phyloP scores from a whole-genome alignment of 2,888 invertebrate species.

The Ophion ventricosus region DNA sequence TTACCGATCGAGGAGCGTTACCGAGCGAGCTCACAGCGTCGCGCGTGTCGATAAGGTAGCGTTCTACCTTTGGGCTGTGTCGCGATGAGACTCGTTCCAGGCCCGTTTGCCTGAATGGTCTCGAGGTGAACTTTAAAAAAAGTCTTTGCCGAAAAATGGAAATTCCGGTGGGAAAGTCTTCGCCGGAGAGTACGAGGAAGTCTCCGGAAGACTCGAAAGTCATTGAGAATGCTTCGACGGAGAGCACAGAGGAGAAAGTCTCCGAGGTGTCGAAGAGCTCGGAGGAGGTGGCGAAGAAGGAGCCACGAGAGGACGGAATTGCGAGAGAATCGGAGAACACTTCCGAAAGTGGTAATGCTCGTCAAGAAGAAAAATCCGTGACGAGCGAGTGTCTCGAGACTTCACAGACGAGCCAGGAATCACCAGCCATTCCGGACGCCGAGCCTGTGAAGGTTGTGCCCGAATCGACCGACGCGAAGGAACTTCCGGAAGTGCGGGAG shows the following conservation, averaged over 20 bases:
- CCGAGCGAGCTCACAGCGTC: constrained; percentile 2
- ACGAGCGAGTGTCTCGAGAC: background rate
- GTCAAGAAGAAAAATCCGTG: background rate
- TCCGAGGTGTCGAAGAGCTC: constrained; percentile 12
- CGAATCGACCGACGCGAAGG: background rate
- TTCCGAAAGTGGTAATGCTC: background rate
- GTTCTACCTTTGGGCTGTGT: background rate
- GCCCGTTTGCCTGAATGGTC: background rate
- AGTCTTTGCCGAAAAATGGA: background rate
- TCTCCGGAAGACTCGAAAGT: no score
- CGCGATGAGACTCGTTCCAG: background rate
- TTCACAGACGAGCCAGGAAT: background rate
- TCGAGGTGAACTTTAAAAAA: background rate
- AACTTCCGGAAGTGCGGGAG: background rate
- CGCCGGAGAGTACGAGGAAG: background rate
- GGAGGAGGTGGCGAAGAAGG: background rate
- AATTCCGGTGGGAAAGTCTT: background rate
- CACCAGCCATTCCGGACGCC: background rate
- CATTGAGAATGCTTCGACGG: no score
- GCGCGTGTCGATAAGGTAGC: background rate
- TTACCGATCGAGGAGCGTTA: constrained; percentile 13
- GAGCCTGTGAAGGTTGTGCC: background rate
- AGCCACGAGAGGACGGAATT: background rate
- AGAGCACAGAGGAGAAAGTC: no score
- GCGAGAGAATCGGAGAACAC: background rate